Evolutionary conservation across 2,113 vertebrate species (phyloP).

Genomic region (Pachycephala philippinensis): DNA sequence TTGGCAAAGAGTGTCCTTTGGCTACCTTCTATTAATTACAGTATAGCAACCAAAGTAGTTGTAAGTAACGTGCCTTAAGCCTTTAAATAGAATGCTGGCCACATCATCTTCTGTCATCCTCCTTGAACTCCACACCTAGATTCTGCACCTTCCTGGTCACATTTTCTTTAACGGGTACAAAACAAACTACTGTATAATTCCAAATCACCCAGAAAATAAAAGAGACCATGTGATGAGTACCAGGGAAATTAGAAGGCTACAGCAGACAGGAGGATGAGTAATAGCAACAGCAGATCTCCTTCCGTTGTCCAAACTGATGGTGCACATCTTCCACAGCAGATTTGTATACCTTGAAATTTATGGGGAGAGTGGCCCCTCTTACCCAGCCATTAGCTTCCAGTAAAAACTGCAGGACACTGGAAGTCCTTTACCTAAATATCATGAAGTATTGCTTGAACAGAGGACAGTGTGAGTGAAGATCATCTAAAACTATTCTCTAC

Average conservation of each 20-base stretch:
- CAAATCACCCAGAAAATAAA: neutral
- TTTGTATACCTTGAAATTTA: neutral
- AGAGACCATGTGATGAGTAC: neutral
- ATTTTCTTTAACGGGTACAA: neutral
- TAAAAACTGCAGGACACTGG: neutral
- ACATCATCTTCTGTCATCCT: neutral
- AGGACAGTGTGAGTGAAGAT: neutral
- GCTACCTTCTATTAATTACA: neutral
- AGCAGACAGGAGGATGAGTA: neutral
- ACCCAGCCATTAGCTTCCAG: neutral
- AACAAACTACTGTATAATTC: neutral
- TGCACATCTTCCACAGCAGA: neutral
- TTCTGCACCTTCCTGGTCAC: neutral
- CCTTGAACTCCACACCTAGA: neutral
- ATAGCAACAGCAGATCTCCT: neutral
- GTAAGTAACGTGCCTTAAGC: neutral
- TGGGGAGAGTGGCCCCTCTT: neutral
- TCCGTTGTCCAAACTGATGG: neutral
- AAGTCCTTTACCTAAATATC: neutral
- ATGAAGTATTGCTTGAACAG: neutral
- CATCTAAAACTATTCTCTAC: neutral
- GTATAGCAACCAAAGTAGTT: neutral
- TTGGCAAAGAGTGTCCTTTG: neutral
- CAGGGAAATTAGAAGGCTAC: neutral
- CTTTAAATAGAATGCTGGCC: neutral